Evolutionary conservation across 2,888 invertebrate species (phyloP).

Genomic region (Gasteruption jaculator): DNA sequence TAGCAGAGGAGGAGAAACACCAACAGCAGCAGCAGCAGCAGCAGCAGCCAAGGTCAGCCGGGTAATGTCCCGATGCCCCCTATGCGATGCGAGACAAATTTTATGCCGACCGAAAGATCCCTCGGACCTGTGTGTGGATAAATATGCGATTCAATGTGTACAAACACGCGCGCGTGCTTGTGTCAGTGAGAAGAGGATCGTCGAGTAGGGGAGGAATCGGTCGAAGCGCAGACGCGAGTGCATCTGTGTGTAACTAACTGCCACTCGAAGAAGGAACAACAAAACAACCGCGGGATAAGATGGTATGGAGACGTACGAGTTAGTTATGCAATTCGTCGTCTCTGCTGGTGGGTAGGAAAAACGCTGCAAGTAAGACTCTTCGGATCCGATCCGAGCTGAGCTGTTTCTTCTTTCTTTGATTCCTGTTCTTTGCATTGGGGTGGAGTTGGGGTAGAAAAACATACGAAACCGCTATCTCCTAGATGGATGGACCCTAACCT

Average conservation of each 20-base stretch:
- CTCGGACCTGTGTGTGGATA: slow-evolving; percentile 7
- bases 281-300: too few species aligned
- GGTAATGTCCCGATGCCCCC: slow-evolving; percentile 52
- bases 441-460: slow-evolving; percentile 6
- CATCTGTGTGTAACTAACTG: too few species aligned
- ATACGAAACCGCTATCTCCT: not conserved
- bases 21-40: slow-evolving; percentile 25
- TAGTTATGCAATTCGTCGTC: too few species aligned
- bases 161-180: slow-evolving; percentile 7
- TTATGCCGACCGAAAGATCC: slow-evolving; percentile 25
- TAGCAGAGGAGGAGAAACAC: slow-evolving; percentile 28
- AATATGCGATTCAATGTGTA: too few species aligned
- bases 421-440: not conserved
- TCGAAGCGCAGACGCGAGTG: too few species aligned
- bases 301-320: too few species aligned
- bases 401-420: not conserved
- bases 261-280: too few species aligned
- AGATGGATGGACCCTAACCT: too few species aligned
- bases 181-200: not conserved
- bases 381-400: too few species aligned
- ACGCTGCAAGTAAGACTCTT: too few species aligned
- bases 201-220: too few species aligned
- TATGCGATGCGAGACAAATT: slow-evolving; percentile 50
- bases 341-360: too few species aligned
- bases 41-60: slow-evolving; percentile 49